Base-by-base conservation (phyloP, 1,140 invertebrate species). In the Mizuhopecten yessoensis region DNA sequence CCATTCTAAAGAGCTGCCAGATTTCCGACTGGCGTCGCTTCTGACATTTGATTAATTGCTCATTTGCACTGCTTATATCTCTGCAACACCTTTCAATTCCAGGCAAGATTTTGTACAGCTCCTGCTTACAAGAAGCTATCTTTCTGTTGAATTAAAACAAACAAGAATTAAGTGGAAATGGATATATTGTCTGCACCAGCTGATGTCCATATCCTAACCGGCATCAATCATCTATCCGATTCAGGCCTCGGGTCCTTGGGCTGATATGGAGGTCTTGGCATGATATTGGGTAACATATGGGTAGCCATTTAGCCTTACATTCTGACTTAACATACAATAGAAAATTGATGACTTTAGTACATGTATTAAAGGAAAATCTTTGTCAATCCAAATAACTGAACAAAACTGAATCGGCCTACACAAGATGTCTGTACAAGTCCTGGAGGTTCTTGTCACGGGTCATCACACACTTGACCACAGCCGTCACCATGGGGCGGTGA, bases 11-110 rank as follows among this genome's bases (percentile, higher is more conserved):
- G 23, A 75, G 57, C n/a, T 17, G 2, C 57, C 57, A 75, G 1
- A 75, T 75, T 75, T 75, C 57, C 5, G 57, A 75, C 57, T 75
- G 57, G n/a, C 57, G 57, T 75, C 57, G 57, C 57, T 75, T 75
- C 57, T 75, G 57, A 75, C 57, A 75, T 29, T 75, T 75, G 1
- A 75, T 75, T 3, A 75, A 17, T 75, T 75, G 57, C 11, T 75
- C 57, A 75, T 75, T 75, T 3, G 57, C 57, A 75, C 57, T 75
- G 23, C 11, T 75, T 5, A 75, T 75, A 75, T 75, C 57, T 29
- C 57, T 9, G 17, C 57, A 75, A 17, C 57, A 75, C 57, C 29
- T 75, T n/a, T 75, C 57, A 75, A 75, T 75, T 29, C 57, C 57
- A 1, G 57, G 57, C 29, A 75, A 75, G n/a, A 75, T 75, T 75